These are phyloP conservation scores for Diorhabda sublineata DNA, from an alignment of 1,140 invertebrate genomes.

Conservation along the genomic window DNA sequence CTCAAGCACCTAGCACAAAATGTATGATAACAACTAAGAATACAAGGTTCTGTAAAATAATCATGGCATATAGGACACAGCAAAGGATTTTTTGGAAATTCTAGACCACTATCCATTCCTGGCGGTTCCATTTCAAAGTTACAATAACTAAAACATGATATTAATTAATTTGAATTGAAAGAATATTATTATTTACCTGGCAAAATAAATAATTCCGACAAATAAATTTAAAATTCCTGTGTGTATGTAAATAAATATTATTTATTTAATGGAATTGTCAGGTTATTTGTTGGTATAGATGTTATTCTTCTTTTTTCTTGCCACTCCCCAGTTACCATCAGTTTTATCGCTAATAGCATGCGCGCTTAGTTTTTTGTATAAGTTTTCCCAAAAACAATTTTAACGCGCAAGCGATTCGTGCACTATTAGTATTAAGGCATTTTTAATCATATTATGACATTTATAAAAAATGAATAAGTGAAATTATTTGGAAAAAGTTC, in stretches of 20 bases:
- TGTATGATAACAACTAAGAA: slow-evolving; percentile 65
- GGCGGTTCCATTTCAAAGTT: slow-evolving; percentile 40
- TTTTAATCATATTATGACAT: too few species aligned
- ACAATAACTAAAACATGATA: slow-evolving; percentile 30
- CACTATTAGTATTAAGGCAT: too few species aligned
- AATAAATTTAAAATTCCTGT: slow-evolving; percentile 3
- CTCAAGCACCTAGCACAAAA: slow-evolving; percentile 63
- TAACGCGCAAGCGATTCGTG: too few species aligned
- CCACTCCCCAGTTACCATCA: background rate
- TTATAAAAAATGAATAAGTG: too few species aligned
- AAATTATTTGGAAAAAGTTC: too few species aligned
- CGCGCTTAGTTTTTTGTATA: too few species aligned
- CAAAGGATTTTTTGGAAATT: slow-evolving; percentile 55
- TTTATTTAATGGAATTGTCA: background rate
- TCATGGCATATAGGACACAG: slow-evolving; percentile 64
- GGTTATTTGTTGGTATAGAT: background rate
- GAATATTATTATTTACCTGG: slow-evolving; percentile 32
- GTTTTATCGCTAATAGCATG: too few species aligned
- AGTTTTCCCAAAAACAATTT: too few species aligned
- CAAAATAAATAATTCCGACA: slow-evolving; percentile 41
- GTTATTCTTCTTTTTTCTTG: slow-evolving; percentile 1
- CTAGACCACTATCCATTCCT: slow-evolving; percentile 40
- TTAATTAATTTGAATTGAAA: background rate
- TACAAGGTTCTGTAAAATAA: slow-evolving; percentile 64
- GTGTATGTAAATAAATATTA: background rate